A percentile compares a stretch with the other conserved stretches of the same genome.
phyloP scores from a whole-genome alignment of 2,113 vertebrate species.

The Stomatorhinus ivindoensis region DNA sequence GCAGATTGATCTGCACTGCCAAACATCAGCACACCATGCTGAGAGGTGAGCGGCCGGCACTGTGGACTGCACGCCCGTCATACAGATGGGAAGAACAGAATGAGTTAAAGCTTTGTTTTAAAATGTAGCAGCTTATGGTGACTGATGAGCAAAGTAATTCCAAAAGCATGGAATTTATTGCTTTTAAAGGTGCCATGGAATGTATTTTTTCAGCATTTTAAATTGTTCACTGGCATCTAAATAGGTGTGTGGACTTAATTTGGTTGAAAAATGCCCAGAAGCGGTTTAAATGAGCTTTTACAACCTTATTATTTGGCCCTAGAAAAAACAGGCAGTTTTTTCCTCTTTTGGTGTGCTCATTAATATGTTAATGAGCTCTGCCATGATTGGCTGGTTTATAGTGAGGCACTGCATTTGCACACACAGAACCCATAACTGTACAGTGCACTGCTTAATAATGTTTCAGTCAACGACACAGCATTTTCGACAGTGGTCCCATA shows the following conservation, averaged over 20 bases:
- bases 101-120: not conserved
- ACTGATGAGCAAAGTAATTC: not conserved
- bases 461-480: too few relatives aligned
- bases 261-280: not conserved
- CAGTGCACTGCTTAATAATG: not conserved
- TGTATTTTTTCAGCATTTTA: not conserved
- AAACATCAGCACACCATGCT: conserved; percentile 77
- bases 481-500: not conserved
- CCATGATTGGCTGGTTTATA: not conserved
- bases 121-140: not conserved
- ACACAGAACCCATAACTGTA: not conserved
- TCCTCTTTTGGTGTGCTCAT: not conserved
- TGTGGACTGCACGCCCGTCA: not conserved
- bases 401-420: not conserved
- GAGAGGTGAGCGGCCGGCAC: conserved; percentile 46
- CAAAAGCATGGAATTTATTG: not conserved
- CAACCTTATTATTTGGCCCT: not conserved
- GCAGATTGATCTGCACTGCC: conserved; percentile 76
- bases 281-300: not conserved
- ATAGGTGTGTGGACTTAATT: not conserved
- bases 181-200: not conserved
- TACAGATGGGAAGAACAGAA: not conserved
- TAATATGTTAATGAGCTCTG: not conserved
- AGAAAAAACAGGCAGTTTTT: not conserved
- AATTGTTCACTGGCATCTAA: not conserved